These are phyloP conservation scores for Catostylus mosaicus DNA, from an alignment of 30 jellyfish, hydroid and myxozoan species.

Conservation along the genomic window DNA sequence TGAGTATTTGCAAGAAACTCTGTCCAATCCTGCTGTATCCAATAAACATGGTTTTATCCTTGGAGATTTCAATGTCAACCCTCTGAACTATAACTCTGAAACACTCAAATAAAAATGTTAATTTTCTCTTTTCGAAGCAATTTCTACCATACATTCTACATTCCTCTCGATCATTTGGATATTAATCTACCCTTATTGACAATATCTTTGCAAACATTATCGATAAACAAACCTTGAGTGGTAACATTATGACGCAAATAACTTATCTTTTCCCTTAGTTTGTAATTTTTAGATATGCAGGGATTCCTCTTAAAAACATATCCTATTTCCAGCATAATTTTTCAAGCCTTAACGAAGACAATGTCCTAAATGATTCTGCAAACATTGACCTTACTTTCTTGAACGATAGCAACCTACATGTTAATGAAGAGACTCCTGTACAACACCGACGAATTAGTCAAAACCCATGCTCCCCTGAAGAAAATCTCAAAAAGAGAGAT, in stretches of 20 bases:
- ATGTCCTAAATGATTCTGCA: slow-evolving; percentile 45
- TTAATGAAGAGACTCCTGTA: slow-evolving; percentile 59
- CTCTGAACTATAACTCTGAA: slow-evolving; percentile 4
- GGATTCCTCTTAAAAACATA: slow-evolving; percentile 1
- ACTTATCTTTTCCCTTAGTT: slow-evolving; percentile 33
- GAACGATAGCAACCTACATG: slow-evolving; percentile 25
- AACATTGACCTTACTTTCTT: slow-evolving; percentile 36
- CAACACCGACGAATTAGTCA: slow-evolving; percentile 42
- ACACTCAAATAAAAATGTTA: background rate
- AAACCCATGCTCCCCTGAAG: slow-evolving; percentile 47
- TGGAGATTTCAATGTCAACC: no score
- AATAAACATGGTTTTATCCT: background rate
- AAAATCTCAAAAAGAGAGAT: slow-evolving; percentile 50
- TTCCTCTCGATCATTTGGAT: slow-evolving; percentile 8
- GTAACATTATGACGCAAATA: slow-evolving; percentile 5
- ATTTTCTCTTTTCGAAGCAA: slow-evolving; percentile 25
- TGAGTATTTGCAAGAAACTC: slow-evolving; percentile 30
- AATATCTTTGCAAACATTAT: slow-evolving; percentile 15
- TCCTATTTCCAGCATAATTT: slow-evolving; percentile 10
- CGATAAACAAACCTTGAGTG: slow-evolving; percentile 23
- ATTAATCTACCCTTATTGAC: slow-evolving; percentile 21
- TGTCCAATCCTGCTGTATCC: slow-evolving; percentile 13
- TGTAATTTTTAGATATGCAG: slow-evolving; percentile 31
- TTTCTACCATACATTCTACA: slow-evolving; percentile 24
- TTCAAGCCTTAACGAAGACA: slow-evolving; percentile 16